Base-by-base conservation (phyloP, 2,888 invertebrate genomes). In the Parnassius glacialis region DNA sequence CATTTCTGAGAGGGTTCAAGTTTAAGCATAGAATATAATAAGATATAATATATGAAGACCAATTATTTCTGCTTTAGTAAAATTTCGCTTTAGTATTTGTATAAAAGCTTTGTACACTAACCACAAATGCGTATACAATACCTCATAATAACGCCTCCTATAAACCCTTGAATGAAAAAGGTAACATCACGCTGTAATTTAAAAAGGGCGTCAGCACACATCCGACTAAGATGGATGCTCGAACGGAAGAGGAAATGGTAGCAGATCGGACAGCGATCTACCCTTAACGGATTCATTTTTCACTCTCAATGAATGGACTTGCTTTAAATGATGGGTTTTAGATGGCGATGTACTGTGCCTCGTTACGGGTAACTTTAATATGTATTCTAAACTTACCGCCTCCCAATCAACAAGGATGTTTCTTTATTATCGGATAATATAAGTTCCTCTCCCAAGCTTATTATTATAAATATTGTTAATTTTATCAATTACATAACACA, bases 171-270 rank as follows among this genome's bases (percentile, higher is more conserved):
- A 63, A 42, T n/a, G 41, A 34, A 59, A 63, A 65, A 65, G 59
- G 66, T 65, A 79, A 76, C 78, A 76, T 68, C 65, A 68, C 71
- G 71, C 75, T 74, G 79, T 75, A 74, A 82, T 79, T 87, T 85
- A 81, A 84, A 76, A 83, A 82, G 82, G 83, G 88, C 84, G 88
- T 86, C 83, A 77, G 57, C 71, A 74, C 72, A 81, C 81, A 78
- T 84, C 85, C 83, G 85, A 87, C 83, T 82, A 79, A 86, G 88
- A 88, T 87, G 82, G 86, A 88, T 87, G 80, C 79, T 59, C 60
- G 61, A 54, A 70, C 81, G 88, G 85, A 87, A 83, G 47, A 74
- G 87, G 87, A 87, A 87, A 87, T 86, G 87, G 81, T 83, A 74
- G 76, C 72, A 80, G 78, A 84, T 83, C 84, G 72, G 64, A 54